These are phyloP conservation scores for Mylabris phalerata DNA, from an alignment of 1,140 invertebrate species.

Conservation along the genomic window DNA sequence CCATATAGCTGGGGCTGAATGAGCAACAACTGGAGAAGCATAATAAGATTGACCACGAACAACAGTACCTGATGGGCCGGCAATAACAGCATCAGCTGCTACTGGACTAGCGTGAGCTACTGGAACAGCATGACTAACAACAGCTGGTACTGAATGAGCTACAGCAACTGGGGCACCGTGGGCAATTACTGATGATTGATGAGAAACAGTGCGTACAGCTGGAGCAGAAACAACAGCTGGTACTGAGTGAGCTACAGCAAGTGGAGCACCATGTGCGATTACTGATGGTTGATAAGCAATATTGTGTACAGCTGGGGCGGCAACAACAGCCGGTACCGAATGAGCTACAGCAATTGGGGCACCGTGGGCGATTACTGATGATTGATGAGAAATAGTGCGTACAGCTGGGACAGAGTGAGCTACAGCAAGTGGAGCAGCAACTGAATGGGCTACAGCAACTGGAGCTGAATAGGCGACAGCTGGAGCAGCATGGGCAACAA, in stretches of 20 bases:
- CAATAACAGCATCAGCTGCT: background rate
- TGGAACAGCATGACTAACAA: slow-evolving; percentile 9
- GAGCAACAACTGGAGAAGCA: slow-evolving; percentile 4
- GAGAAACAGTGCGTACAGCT: too few relatives aligned
- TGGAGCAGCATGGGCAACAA: slow-evolving; percentile 18
- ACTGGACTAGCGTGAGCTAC: slow-evolving; percentile 1
- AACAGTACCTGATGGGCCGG: slow-evolving; percentile 12
- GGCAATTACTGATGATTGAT: too few relatives aligned
- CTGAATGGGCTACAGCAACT: slow-evolving; percentile 4
- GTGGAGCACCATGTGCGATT: slow-evolving; percentile 1
- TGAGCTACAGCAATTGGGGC: slow-evolving; percentile 1
- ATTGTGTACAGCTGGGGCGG: background rate
- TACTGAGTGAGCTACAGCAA: background rate
- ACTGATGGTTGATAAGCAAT: background rate
- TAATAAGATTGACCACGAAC: background rate
- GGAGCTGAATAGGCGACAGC: slow-evolving; percentile 8
- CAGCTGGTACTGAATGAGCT: slow-evolving; percentile 10
- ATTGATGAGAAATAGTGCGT: background rate
- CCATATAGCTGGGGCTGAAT: background rate
- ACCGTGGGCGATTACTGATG: slow-evolving; percentile 18
- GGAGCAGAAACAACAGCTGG: too few relatives aligned
- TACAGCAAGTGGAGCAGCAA: background rate
- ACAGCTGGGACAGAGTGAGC: background rate
- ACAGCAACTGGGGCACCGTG: slow-evolving; percentile 6
- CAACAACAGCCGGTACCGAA: slow-evolving; percentile 1